A percentile compares a stretch with the other conserved stretches of the same genome.
phyloP scores from a whole-genome alignment of 2,888 invertebrate species.

The Embidobia sp. region DNA sequence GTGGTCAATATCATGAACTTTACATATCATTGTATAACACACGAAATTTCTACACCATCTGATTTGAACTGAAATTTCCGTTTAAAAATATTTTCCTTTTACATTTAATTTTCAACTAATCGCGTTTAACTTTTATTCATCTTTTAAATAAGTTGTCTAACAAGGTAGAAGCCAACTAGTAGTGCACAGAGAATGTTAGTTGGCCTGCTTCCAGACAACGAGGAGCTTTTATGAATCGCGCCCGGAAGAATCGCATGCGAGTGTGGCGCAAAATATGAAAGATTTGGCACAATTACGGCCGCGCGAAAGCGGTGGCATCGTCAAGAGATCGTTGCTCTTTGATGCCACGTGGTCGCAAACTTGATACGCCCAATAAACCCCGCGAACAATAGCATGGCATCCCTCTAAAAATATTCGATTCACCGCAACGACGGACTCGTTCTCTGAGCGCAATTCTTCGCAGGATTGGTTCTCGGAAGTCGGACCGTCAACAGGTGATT shows the following conservation, averaged over 20 bases:
- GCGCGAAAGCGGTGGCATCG: conserved; percentile 18
- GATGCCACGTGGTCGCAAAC: conserved; percentile 23
- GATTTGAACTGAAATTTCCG: too few relatives aligned
- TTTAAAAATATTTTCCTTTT: background rate
- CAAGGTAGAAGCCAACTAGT: conserved; percentile 2
- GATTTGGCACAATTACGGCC: conserved; percentile 36
- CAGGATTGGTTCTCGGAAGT: conserved; percentile 54
- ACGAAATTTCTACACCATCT: too few relatives aligned
- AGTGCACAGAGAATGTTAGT: conserved; percentile 13
- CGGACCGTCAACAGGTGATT: conserved; percentile 70
- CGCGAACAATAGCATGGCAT: conserved; percentile 41
- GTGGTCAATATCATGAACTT: too few relatives aligned
- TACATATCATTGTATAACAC: too few relatives aligned
- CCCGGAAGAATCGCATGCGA: conserved; percentile 26
- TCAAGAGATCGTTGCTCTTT: conserved; percentile 49
- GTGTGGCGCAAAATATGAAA: conserved; percentile 37
- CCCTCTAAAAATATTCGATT: conserved; percentile 61
- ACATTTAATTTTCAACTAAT: background rate
- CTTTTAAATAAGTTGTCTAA: conserved; percentile 32
- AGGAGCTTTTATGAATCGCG: conserved; percentile 46
- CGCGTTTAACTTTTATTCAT: conserved; percentile 8
- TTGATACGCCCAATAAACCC: conserved; percentile 29
- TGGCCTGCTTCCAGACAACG: conserved; percentile 38
- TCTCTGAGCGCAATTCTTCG: too few relatives aligned
- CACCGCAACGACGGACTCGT: conserved; percentile 57